These are phyloP conservation scores for Mastacembelus armatus DNA, from an alignment of 2,797 vertebrate genomes.

Conservation along the genomic window DNA sequence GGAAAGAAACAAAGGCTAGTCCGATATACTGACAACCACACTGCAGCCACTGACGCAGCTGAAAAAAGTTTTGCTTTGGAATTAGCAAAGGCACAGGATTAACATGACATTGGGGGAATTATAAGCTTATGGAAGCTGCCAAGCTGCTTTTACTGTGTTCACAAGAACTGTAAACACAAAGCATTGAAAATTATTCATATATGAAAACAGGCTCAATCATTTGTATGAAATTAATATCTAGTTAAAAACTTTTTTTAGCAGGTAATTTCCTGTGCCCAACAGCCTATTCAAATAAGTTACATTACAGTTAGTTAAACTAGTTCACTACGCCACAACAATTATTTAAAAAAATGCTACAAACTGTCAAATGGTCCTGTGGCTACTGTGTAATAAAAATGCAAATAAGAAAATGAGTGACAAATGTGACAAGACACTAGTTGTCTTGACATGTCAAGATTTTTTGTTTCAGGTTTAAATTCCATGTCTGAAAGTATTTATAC, in stretches of 20 bases:
- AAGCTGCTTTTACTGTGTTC: conserved; percentile 26
- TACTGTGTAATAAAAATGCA: too few species aligned
- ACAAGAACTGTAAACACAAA: conserved; percentile 12
- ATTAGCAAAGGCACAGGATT: conserved; percentile 36
- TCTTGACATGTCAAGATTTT: too few species aligned
- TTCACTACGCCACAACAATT: too few species aligned
- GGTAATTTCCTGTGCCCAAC: background rate
- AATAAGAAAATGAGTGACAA: too few species aligned
- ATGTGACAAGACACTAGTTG: too few species aligned
- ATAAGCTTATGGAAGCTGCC: conserved; percentile 10
- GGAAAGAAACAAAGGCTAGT: conserved; percentile 56
- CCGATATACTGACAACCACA: conserved; percentile 55
- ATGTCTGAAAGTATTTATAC: background rate
- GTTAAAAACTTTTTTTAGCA: background rate
- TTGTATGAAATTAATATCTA: background rate
- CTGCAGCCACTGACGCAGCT: conserved; percentile 41
- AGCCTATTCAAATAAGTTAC: too few species aligned
- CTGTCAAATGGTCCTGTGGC: too few species aligned
- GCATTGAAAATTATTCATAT: background rate
- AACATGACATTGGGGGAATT: conserved; percentile 28
- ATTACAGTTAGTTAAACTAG: too few species aligned
- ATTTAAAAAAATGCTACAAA: too few species aligned
- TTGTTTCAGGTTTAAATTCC: background rate
- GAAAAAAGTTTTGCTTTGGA: conserved; percentile 41
- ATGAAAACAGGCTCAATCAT: too few species aligned